phyloP scores from a whole-genome alignment of 2,113 vertebrate genomes.

The Dipodomys ordii region DNA sequence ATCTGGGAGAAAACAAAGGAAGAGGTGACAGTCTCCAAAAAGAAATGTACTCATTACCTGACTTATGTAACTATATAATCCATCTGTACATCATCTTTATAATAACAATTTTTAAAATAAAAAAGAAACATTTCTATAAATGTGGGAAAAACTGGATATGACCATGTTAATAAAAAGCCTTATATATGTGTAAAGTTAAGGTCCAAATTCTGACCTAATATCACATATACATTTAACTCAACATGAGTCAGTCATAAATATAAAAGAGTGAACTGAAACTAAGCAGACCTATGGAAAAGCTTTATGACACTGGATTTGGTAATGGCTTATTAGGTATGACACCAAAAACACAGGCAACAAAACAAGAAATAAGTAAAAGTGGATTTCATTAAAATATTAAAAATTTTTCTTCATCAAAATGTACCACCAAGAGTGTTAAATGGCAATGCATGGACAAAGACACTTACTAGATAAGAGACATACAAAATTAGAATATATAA shows the following conservation, averaged over 20 bases:
- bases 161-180: background rate
- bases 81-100: too few relatives aligned
- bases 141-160: background rate
- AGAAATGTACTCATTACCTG: too few relatives aligned
- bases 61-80: too few relatives aligned
- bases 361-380: background rate
- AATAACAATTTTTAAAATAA: too few relatives aligned
- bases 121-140: background rate
- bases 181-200: background rate
- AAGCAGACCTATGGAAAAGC: background rate
- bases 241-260: background rate
- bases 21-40: too few relatives aligned
- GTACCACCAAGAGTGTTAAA: background rate
- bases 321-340: background rate
- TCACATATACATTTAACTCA: background rate
- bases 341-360: background rate
- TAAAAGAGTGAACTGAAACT: background rate
- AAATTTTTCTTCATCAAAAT: background rate
- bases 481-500: background rate
- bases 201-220: background rate
- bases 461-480: background rate
- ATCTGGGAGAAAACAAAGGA: too few relatives aligned
- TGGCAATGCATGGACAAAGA: background rate
- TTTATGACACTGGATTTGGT: background rate
- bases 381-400: constrained; percentile 18